A percentile compares a stretch with the other conserved stretches of the same genome.
Evolutionary conservation across 2,113 vertebrate species (phyloP).

Genomic region (Rhizomys pruinosus): DNA sequence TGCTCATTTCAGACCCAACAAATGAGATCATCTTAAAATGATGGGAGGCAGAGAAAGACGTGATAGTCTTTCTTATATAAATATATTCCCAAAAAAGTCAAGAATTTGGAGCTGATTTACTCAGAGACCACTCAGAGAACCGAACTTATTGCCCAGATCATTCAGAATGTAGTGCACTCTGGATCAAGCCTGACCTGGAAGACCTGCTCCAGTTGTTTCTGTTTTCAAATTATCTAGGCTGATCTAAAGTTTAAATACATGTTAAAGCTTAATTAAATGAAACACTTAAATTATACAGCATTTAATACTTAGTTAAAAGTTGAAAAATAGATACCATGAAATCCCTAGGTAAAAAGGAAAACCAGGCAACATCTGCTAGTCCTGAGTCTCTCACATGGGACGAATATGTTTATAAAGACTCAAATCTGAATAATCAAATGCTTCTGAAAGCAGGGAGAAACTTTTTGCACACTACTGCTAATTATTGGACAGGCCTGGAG

Average conservation of each 20-base stretch:
- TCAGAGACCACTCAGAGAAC: slow-evolving; percentile 18
- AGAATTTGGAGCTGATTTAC: slow-evolving; percentile 45
- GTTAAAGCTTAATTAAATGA: slow-evolving; percentile 75
- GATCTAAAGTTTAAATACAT: slow-evolving; percentile 77
- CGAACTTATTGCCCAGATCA: not conserved
- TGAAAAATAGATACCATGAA: slow-evolving; percentile 73
- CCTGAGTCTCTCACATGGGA: slow-evolving; percentile 65
- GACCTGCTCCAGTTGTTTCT: slow-evolving; percentile 37
- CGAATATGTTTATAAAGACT: slow-evolving; percentile 54
- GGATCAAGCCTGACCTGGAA: slow-evolving; percentile 42
- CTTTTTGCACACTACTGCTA: not conserved
- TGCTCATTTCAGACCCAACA: slow-evolving; percentile 19
- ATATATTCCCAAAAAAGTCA: slow-evolving; percentile 39
- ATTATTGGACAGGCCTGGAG: not conserved
- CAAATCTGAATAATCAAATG: slow-evolving; percentile 66
- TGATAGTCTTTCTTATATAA: slow-evolving; percentile 28
- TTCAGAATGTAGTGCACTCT: slow-evolving; percentile 9
- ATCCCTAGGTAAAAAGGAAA: slow-evolving; percentile 76
- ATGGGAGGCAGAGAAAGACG: slow-evolving; percentile 21
- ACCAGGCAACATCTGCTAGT: slow-evolving; percentile 71
- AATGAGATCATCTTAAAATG: slow-evolving; percentile 60
- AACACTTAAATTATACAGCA: slow-evolving; percentile 73
- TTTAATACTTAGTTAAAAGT: slow-evolving; percentile 75
- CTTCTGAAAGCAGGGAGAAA: slow-evolving; percentile 20
- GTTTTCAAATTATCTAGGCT: slow-evolving; percentile 69